Evolutionary conservation across 2,113 vertebrate genomes (phyloP), one percentile per base, ranked within the genome.

Genomic region (Suncus etruscus): DNA sequence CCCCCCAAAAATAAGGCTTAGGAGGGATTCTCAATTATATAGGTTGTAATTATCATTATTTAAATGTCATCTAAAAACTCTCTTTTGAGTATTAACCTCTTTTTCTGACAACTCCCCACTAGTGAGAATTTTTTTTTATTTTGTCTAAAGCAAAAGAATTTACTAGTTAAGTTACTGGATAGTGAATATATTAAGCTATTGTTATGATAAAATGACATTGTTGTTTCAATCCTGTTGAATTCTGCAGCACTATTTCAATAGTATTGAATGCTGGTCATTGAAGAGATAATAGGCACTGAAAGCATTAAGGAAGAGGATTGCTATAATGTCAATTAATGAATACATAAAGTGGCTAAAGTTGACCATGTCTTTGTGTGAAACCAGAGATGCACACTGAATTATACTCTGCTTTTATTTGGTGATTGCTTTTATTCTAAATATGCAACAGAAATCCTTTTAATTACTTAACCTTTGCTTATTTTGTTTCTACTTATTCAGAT

Each of bases 51-150:
- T 80, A 22, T 84, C 45, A 32, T 58, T 92, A 73, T 92, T 93
- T 93, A 87, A 91, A 81, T 27, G 89, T 25, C 32, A 78, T 72
- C 2, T 87, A 89, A 83, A 75, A 89, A 75, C 18, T 79, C 32
- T 76, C 45, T 65, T 91, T 11, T 75, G 61, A 91, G 47, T 89
- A 31, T 88, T 29, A 54, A 11, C 83, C 54, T 91, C 29, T 58
- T 81, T 83, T 32, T 80, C 22, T 83, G 77, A 27, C 3, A 22
- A 81, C 88, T 81, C 65, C 20, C 14, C 15, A 79, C 74, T 85
- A 89, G 32, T 77, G 24, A 78, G 20, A 86, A 22, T 66, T 47
- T 12, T 83, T 54, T 54, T 54, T 54, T 54, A 16, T 54, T 80
- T 81, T 58, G n/a, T 18, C 24, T 65, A 72, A 91, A 88, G 66